Evolutionary conservation across 2,113 vertebrate genomes (phyloP).

Genomic region (Anoura caudifer): DNA sequence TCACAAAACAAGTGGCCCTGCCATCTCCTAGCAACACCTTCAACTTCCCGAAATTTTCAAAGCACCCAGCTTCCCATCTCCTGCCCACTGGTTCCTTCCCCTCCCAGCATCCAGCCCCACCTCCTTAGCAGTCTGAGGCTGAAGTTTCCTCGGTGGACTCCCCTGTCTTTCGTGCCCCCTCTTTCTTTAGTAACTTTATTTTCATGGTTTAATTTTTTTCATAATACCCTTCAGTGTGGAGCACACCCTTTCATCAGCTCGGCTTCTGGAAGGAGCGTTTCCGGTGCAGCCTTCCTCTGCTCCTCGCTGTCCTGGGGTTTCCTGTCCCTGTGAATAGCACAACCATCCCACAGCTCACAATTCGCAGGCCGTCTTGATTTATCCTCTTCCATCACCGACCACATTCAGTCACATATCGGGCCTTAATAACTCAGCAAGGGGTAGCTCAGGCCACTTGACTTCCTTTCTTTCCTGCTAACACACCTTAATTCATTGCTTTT

Average conservation of each 20-base stretch:
- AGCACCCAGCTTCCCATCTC: rapidly evolving
- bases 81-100: not conserved
- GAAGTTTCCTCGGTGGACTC: not conserved
- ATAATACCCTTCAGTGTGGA: not conserved
- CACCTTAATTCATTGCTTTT: not conserved
- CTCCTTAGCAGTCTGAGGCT: not conserved
- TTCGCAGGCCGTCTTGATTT: not conserved
- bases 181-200: not conserved
- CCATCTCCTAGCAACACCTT: not conserved
- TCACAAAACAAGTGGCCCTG: not conserved
- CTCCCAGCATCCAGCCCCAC: no score
- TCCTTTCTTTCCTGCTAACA: not conserved
- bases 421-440: not conserved
- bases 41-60: not conserved
- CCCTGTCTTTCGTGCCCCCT: not conserved
- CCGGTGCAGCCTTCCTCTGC: not conserved
- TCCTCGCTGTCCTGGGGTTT: not conserved
- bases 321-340: not conserved
- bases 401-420: not conserved
- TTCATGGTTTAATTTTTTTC: not conserved
- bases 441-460: not conserved
- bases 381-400: not conserved
- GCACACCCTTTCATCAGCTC: not conserved
- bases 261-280: not conserved
- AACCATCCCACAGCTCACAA: not conserved